Percentiles rank a stretch among this genome's conserved stretches.
phyloP scores from a whole-genome alignment of 1,140 invertebrate species.

The Chironomus tepperi region DNA sequence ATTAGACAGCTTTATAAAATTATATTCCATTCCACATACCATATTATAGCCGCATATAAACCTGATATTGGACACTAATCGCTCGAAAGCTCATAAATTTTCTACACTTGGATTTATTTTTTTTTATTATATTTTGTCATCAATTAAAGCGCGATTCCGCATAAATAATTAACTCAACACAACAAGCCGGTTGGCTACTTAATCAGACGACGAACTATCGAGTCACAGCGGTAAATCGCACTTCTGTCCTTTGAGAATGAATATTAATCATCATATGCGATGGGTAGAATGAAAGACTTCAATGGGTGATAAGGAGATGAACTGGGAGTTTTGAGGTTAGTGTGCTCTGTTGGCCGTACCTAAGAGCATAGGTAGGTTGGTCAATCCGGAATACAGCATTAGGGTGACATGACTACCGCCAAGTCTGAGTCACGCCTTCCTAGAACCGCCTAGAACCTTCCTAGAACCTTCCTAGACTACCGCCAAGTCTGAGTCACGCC shows the following conservation, averaged over 20 bases:
- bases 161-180: slow-evolving; percentile 9
- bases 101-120: slow-evolving; percentile 2
- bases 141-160: not conserved
- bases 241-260: not conserved
- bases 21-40: not conserved
- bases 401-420: too few species aligned
- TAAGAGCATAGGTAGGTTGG: too few species aligned
- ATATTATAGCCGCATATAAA: not conserved
- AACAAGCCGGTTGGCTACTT: not conserved
- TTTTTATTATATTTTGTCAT: slow-evolving; percentile 4
- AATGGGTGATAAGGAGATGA: too few species aligned
- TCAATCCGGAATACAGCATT: too few species aligned
- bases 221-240: not conserved
- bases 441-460: too few species aligned
- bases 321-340: too few species aligned
- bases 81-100: slow-evolving; percentile 5
- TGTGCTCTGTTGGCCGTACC: too few species aligned
- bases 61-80: slow-evolving; percentile 12
- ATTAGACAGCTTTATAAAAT: not conserved
- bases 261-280: too few species aligned
- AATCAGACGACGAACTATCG: not conserved
- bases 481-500: too few species aligned
- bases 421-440: too few species aligned
- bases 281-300: too few species aligned
- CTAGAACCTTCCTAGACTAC: too few species aligned